Evolutionary conservation across 2,113 vertebrate genomes (phyloP).

Genomic region (Oxyura jamaicensis): DNA sequence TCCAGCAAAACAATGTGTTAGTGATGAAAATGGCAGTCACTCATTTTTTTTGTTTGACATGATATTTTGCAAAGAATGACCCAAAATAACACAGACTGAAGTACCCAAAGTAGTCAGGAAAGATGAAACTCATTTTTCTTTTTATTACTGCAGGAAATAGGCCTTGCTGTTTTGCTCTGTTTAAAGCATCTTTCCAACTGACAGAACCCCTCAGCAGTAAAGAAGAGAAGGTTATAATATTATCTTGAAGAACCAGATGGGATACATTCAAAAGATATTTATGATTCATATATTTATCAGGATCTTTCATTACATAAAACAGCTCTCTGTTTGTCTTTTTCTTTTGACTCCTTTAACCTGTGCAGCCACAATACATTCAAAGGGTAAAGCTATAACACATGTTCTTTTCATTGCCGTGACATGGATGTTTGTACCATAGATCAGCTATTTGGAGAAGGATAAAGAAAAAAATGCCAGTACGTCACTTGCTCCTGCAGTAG

Average conservation of each 20-base stretch:
- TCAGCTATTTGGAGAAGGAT: slow-evolving; percentile 35
- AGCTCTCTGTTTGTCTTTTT: background rate
- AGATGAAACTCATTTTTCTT: background rate
- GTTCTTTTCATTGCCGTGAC: slow-evolving; percentile 13
- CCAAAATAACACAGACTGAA: background rate
- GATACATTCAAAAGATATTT: background rate
- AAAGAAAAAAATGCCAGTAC: slow-evolving; percentile 36
- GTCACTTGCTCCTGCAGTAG: slow-evolving; percentile 9
- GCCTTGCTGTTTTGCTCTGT: background rate
- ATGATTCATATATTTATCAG: slow-evolving; percentile 12
- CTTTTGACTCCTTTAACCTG: slow-evolving; percentile 31
- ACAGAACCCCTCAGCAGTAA: background rate
- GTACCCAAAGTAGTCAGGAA: background rate
- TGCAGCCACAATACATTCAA: background rate
- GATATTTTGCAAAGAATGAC: background rate
- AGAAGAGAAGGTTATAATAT: background rate
- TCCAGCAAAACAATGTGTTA: background rate
- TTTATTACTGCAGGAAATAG: background rate
- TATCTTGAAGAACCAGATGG: slow-evolving; percentile 18
- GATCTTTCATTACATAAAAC: background rate
- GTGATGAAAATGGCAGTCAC: background rate
- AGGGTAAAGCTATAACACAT: slow-evolving; percentile 15
- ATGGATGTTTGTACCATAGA: background rate
- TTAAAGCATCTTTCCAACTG: slow-evolving; percentile 1
- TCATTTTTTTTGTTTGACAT: background rate